These are phyloP conservation scores for Tetramorium parvispinum DNA, from an alignment of 1,140 invertebrate species.

Conservation along the genomic window DNA sequence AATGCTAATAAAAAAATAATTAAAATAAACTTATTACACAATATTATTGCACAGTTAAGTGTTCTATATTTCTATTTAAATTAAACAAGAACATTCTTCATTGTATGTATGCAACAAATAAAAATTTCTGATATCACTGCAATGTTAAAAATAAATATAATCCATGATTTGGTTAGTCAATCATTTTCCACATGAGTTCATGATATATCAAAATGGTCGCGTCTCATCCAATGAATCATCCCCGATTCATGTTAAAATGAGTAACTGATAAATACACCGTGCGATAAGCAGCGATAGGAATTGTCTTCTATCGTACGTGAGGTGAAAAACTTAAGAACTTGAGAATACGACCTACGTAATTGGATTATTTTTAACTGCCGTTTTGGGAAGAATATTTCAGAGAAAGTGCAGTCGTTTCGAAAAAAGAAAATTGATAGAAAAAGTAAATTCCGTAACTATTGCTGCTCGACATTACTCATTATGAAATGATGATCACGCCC, in stretches of 20 bases:
- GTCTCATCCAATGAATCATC: constrained; percentile 73
- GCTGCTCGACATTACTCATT: not conserved
- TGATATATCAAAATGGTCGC: constrained; percentile 28
- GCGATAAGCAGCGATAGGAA: constrained; percentile 72
- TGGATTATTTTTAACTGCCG: not conserved
- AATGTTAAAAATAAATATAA: not conserved
- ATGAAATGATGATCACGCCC: constrained; percentile 77
- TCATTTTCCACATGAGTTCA: not conserved
- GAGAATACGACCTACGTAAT: not conserved
- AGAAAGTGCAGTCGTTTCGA: not conserved
- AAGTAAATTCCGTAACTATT: not conserved
- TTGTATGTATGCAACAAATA: not conserved
- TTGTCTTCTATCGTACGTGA: constrained; percentile 6
- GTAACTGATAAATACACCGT: constrained; percentile 77
- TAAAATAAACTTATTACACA: not conserved
- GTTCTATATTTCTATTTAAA: not conserved
- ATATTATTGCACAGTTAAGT: not conserved
- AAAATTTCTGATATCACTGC: not conserved
- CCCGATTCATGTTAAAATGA: constrained; percentile 74
- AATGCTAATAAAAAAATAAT: not conserved
- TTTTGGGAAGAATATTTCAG: not conserved
- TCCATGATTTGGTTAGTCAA: not conserved
- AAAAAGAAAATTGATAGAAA: not conserved
- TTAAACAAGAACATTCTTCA: not conserved
- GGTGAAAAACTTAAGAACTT: not conserved